phyloP scores from a whole-genome alignment of 2,797 vertebrate genomes.

The Choloepus didactylus region DNA sequence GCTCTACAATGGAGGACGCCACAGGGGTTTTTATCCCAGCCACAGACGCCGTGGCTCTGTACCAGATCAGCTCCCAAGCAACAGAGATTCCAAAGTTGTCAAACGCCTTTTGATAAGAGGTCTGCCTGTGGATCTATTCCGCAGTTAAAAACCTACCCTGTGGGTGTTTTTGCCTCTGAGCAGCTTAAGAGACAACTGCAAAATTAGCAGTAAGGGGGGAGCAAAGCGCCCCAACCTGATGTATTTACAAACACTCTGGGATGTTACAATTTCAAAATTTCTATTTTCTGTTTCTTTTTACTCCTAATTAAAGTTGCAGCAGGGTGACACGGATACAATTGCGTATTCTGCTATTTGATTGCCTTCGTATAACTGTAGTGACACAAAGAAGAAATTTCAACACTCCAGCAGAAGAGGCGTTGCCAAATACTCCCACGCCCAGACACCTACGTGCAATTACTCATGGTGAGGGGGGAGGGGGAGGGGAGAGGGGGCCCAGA shows the following conservation, averaged over 20 bases:
- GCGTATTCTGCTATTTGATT: background rate
- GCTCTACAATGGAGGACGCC: background rate
- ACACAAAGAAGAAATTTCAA: constrained; percentile 68
- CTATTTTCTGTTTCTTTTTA: constrained; percentile 55
- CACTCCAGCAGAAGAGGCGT: background rate
- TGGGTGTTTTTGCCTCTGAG: background rate
- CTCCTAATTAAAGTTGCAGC: constrained; percentile 48
- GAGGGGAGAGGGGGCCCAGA: constrained; percentile 33
- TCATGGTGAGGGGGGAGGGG: constrained; percentile 14
- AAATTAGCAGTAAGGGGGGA: background rate
- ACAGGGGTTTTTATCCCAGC: background rate
- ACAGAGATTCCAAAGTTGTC: background rate
- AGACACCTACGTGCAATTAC: constrained; percentile 56
- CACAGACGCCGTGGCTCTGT: background rate
- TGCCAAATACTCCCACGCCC: constrained; percentile 73
- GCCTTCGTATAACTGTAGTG: background rate
- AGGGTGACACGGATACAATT: background rate
- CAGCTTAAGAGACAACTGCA: background rate
- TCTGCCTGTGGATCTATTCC: background rate
- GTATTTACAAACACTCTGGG: background rate
- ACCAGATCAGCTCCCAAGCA: background rate
- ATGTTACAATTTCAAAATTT: background rate
- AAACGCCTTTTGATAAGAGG: constrained; percentile 25
- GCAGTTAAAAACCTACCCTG: background rate
- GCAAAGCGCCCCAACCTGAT: background rate